Evolutionary conservation across 2,888 invertebrate species (phyloP).

Genomic region (Habrosyne pyritoides): DNA sequence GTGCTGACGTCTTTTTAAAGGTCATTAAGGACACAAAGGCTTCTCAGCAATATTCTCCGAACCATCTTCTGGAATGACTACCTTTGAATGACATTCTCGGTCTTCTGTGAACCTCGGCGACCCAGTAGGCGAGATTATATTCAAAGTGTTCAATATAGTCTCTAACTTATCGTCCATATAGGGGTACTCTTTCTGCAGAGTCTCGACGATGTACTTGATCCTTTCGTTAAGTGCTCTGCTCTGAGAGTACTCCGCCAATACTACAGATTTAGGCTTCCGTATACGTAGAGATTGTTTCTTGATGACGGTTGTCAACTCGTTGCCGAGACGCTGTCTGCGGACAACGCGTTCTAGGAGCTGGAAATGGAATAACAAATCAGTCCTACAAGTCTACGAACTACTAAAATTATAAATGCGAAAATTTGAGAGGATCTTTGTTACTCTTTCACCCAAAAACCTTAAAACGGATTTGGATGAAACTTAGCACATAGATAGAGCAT

Average conservation of each 20-base stretch:
- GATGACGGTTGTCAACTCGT: slow-evolving; percentile 80
- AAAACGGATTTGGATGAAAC: too few species aligned
- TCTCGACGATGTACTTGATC: slow-evolving; percentile 82
- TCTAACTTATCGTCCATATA: slow-evolving; percentile 68
- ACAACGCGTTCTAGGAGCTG: slow-evolving; percentile 84
- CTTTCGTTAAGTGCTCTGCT: slow-evolving; percentile 84
- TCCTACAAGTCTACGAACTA: too few species aligned
- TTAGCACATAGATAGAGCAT: too few species aligned
- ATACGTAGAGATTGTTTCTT: slow-evolving; percentile 66
- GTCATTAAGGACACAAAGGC: slow-evolving; percentile 37
- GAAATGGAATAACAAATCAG: slow-evolving; percentile 12
- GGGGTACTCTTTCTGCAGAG: slow-evolving; percentile 85
- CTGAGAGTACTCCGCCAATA: slow-evolving; percentile 83
- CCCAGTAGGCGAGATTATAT: slow-evolving; percentile 58
- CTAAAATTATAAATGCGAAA: too few species aligned
- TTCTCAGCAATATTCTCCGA: slow-evolving; percentile 51
- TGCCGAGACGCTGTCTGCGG: slow-evolving; percentile 87
- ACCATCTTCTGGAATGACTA: slow-evolving; percentile 27
- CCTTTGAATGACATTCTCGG: slow-evolving; percentile 14
- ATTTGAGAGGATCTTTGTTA: too few species aligned
- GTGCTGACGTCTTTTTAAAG: too few species aligned
- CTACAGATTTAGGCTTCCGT: slow-evolving; percentile 68
- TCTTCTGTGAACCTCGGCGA: slow-evolving; percentile 52
- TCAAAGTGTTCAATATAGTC: slow-evolving; percentile 77
- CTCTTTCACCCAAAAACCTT: too few species aligned